Evolutionary conservation across 2,888 invertebrate genomes (phyloP).

Genomic region (Mellilla xanthometata): DNA sequence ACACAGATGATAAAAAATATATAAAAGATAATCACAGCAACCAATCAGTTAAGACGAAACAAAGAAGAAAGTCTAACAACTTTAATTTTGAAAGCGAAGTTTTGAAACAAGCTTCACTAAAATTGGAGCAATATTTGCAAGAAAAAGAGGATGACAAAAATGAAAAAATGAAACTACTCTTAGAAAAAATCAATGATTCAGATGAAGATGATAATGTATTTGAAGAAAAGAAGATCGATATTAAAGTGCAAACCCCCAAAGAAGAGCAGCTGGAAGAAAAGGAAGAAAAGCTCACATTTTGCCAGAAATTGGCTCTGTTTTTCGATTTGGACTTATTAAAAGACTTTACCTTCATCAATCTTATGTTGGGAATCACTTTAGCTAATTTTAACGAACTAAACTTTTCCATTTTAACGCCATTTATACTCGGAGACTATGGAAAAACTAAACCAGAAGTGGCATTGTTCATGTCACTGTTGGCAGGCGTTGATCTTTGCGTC

Average conservation of each 20-base stretch:
- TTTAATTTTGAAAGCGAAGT: conserved; percentile 84
- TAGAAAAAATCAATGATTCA: conserved; percentile 46
- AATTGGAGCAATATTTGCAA: conserved; percentile 75
- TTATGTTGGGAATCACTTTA: conserved; percentile 87
- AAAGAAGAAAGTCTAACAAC: conserved; percentile 77
- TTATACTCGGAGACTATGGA: conserved; percentile 87
- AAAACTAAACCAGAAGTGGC: conserved; percentile 84
- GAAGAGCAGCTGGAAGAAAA: conserved; percentile 24
- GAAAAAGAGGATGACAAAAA: conserved; percentile 54
- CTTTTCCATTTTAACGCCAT: conserved; percentile 88
- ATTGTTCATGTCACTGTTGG: conserved; percentile 86
- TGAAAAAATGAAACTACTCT: conserved; percentile 58
- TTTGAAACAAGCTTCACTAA: conserved; percentile 78
- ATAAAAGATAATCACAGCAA: conserved; percentile 74
- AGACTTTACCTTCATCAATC: conserved; percentile 86
- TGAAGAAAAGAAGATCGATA: background rate
- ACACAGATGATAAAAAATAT: conserved; percentile 68
- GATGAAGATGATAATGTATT: conserved; percentile 48
- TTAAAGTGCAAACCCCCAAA: background rate
- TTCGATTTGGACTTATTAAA: conserved; percentile 87
- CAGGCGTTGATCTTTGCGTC: conserved; percentile 84
- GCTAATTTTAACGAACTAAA: conserved; percentile 88
- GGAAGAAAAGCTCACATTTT: conserved; percentile 62
- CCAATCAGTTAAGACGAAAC: conserved; percentile 59
- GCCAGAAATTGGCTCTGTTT: conserved; percentile 83